Conservation (phyloP, 2,113 vertebrate species). For the Meriones unguiculatus region DNA sequence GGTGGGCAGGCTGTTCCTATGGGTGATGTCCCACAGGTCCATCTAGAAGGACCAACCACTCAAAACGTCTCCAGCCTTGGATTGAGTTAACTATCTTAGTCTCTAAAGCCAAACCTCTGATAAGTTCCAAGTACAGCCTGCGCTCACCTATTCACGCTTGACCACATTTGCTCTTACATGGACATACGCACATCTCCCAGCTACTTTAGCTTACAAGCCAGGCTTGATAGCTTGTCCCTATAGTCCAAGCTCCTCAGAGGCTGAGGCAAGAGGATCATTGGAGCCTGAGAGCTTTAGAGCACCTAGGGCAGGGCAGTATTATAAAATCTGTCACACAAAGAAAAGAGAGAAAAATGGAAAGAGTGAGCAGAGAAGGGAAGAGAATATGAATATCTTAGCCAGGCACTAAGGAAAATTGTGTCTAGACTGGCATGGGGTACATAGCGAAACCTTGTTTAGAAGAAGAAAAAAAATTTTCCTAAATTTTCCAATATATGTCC, state of each 20-base stretch:
- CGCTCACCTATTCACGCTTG: not conserved
- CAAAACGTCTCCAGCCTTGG: not conserved
- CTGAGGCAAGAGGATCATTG: not conserved
- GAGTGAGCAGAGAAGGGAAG: not conserved
- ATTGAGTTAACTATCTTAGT: not conserved
- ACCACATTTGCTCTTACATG: not conserved
- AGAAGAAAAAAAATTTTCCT: not conserved
- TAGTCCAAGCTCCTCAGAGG: not conserved
- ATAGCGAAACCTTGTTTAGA: not conserved
- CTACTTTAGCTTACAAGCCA: conserved; percentile 6
- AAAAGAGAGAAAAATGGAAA: not conserved
- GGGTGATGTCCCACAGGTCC: not conserved
- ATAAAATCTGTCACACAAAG: not conserved
- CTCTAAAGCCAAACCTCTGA: conserved; percentile 3
- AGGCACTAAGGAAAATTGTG: not conserved
- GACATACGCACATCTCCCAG: not conserved
- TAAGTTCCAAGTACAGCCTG: conserved; percentile 1
- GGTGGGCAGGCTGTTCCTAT: not conserved
- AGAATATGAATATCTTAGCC: not conserved
- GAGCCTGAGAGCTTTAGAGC: not conserved
- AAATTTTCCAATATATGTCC: not conserved
- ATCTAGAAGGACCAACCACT: not conserved
- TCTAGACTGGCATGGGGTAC: not conserved
- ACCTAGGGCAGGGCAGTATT: no score
- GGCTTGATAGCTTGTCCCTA: not conserved